Conservation (phyloP, 2,888 invertebrate genomes). For the Zootermopsis nevadensis region DNA sequence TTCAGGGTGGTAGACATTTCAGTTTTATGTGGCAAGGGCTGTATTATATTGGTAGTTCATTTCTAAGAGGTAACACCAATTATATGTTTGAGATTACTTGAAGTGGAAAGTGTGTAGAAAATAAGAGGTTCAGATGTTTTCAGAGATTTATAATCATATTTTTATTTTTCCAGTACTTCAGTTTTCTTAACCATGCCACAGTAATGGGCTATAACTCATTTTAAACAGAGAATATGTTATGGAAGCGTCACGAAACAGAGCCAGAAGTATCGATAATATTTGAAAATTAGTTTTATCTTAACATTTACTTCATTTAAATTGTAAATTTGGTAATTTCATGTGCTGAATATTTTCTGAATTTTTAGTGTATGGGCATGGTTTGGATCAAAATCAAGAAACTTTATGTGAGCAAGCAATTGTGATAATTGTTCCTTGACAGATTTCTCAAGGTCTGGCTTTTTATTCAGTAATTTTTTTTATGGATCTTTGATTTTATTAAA, state of each 20-base stretch:
- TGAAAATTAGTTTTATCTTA: not conserved
- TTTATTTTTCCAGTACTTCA: not conserved
- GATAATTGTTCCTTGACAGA: too few species aligned
- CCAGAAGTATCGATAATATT: not conserved
- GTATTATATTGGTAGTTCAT: conserved; percentile 42
- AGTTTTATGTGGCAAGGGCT: conserved; percentile 47
- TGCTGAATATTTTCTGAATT: not conserved
- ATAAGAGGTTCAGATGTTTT: not conserved
- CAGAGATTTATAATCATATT: conserved; percentile 25
- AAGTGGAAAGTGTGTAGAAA: conserved; percentile 6
- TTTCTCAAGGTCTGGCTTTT: too few species aligned
- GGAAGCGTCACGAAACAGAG: not conserved
- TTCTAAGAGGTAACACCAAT: conserved; percentile 14
- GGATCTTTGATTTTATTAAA: too few species aligned
- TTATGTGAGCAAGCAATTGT: too few species aligned
- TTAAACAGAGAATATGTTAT: not conserved
- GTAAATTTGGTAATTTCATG: not conserved
- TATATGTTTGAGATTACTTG: conserved; percentile 21
- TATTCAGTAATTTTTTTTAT: too few species aligned
- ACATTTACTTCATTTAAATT: not conserved
- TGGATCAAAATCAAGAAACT: too few species aligned
- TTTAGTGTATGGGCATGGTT: not conserved
- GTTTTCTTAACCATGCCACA: not conserved
- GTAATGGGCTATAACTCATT: not conserved
- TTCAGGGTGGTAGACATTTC: conserved; percentile 44